Percentiles rank a stretch among this genome's conserved stretches.
phyloP scores from a whole-genome alignment of 2,888 invertebrate species.

The Serripes groenlandicus region DNA sequence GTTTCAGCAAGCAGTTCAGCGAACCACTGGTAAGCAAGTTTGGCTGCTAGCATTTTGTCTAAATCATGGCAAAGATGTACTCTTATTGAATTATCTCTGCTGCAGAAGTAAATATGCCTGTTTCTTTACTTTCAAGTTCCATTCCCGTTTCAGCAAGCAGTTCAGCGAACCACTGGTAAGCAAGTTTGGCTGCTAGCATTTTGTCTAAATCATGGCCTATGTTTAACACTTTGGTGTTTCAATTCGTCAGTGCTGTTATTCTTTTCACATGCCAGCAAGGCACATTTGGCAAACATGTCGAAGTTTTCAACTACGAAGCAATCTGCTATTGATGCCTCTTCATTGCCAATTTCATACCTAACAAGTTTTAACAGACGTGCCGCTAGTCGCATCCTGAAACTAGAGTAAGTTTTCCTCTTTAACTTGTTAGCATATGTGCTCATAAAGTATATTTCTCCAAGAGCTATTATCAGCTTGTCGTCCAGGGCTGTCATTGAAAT shows the following conservation, averaged over 20 bases:
- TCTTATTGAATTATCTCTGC: too few relatives aligned
- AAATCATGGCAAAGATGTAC: too few relatives aligned
- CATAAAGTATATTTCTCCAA: constrained; percentile 29
- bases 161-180: constrained; percentile 23
- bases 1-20: not conserved
- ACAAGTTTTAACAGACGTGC: constrained; percentile 30
- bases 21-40: too few relatives aligned
- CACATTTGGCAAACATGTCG: constrained; percentile 23
- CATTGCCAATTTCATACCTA: constrained; percentile 2
- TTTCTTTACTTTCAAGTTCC: constrained; percentile 12
- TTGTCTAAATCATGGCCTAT: constrained; percentile 22
- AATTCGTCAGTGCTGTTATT: constrained; percentile 18
- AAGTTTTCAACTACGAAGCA: constrained; percentile 22
- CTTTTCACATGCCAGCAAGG: constrained; percentile 24
- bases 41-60: too few relatives aligned
- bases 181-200: constrained; percentile 26
- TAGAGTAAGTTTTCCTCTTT: constrained; percentile 31
- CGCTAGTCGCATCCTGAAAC: constrained; percentile 47
- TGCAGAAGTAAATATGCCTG: too few relatives aligned
- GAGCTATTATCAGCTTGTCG: constrained; percentile 24
- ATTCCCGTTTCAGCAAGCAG: too few relatives aligned
- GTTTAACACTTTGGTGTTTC: constrained; percentile 33
- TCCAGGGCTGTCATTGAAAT: constrained; percentile 11
- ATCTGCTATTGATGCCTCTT: constrained; percentile 2
- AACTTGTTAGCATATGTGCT: constrained; percentile 8